A percentile compares a stretch with the other conserved stretches of the same genome.
Conservation (phyloP, 2,888 invertebrate genomes). For the Diarsia dahlii region DNA sequence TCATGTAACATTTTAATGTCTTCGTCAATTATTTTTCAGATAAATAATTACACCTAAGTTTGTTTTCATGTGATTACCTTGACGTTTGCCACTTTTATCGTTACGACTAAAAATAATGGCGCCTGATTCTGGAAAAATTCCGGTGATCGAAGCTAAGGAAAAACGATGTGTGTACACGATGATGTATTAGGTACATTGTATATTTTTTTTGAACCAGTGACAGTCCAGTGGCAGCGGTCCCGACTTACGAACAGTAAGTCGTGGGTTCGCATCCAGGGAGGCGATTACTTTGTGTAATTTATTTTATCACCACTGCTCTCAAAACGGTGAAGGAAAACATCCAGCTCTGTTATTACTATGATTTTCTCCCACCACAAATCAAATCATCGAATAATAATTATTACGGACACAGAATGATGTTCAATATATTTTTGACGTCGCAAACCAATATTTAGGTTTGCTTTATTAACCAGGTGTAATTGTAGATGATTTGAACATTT, state of each 20-base stretch:
- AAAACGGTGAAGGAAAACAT: no score
- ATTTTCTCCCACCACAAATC: no score
- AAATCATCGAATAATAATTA: not conserved
- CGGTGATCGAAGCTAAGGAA: not conserved
- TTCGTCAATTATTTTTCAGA: constrained; percentile 33
- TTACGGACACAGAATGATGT: not conserved
- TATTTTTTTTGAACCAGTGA: no score
- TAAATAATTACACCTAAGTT: constrained; percentile 9
- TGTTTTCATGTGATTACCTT: constrained; percentile 29
- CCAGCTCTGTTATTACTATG: not conserved
- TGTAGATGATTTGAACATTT: not conserved
- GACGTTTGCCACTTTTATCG: constrained; percentile 26
- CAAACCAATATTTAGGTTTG: no score
- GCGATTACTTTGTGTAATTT: no score
- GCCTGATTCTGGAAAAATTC: constrained; percentile 35
- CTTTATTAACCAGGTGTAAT: no score
- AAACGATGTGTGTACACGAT: not conserved
- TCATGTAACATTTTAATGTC: constrained; percentile 22
- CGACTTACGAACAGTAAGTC: no score
- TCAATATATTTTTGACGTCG: no score
- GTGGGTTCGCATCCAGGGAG: no score
- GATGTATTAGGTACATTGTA: not conserved
- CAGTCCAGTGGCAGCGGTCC: no score
- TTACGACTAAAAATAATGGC: constrained; percentile 16
- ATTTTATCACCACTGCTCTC: no score